Evolutionary conservation across 2,797 vertebrate species (phyloP), one percentile per base, ranked within the genome.

Genomic region (Lerista edwardsae): DNA sequence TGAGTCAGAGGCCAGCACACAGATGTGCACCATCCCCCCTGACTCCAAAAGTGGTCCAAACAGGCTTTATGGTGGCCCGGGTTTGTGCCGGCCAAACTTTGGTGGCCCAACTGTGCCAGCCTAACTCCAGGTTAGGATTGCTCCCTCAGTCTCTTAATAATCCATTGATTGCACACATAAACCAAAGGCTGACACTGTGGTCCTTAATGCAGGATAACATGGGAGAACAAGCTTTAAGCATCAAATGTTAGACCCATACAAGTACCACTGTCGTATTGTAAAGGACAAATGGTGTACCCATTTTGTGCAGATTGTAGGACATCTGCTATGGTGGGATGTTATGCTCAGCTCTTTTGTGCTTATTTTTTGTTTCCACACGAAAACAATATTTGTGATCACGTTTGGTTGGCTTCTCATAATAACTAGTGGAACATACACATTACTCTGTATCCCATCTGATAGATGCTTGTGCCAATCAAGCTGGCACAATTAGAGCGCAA

Each of bases 381-480:
- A 39, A 6, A 39, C 36, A 34, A 41, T 23, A 23, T 71, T 7
- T 71, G 36, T 8, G 34, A 71, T 71, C 68, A 71, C 41, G 36
- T 41, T 11, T 41, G 19, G 68, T 11, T 71, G 9, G 68, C 36
- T 41, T 10, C 23, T 71, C 68, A 23, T 23, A 69, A 69, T 9
- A 39, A 23, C 6, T 15, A 9, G 68, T 69, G 68, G 21, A 69
- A 69, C 31, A 19, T 34, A 21, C 68, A 69, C 17, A 69, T 7
- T 39, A 61, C 59, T 39, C 34, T 68, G 67, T 6, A 68, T 68
- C 67, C 31, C 67, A 68, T 1, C 0, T 1, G 41, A 1, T 0
- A 75, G 36, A 55, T 0, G 25, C 34, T 31, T 84, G 4, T 57
- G 51, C 3, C n/a, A 15, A 68, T 3, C 44, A 34, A 23, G 1